Conservation (phyloP, 1,140 invertebrate species). For the Zaprionus camerounensis region DNA sequence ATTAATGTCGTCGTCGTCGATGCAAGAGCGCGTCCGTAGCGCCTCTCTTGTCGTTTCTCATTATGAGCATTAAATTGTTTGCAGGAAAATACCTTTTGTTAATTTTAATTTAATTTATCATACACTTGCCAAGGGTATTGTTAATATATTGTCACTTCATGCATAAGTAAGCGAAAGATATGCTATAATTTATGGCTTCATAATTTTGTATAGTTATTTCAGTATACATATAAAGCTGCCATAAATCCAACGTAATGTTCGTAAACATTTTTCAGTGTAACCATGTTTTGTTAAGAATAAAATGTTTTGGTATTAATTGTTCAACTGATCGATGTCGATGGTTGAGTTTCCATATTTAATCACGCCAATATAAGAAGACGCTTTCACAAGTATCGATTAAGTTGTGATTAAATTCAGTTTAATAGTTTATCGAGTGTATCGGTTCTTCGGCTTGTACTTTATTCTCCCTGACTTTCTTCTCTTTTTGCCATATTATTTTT, state of each 20-base stretch:
- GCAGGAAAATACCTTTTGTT: slow-evolving; percentile 66
- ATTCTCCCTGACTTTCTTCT: background rate
- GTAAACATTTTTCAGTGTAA: background rate
- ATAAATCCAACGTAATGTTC: background rate
- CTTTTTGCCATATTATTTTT: slow-evolving; percentile 38
- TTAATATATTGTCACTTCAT: background rate
- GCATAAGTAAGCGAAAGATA: background rate
- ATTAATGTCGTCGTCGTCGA: slow-evolving; percentile 60
- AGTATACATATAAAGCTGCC: background rate
- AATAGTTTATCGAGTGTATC: background rate
- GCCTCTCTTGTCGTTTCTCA: slow-evolving; percentile 41
- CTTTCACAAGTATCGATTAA: background rate
- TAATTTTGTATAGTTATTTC: background rate
- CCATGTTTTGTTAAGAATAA: background rate
- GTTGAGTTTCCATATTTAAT: too few relatives aligned
- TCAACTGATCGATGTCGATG: too few relatives aligned
- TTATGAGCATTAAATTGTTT: slow-evolving; percentile 71
- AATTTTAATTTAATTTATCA: slow-evolving; percentile 74
- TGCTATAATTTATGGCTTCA: background rate
- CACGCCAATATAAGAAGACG: background rate
- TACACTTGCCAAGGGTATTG: slow-evolving; percentile 28
- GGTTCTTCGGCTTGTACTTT: background rate
- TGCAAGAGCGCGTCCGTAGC: slow-evolving; percentile 12
- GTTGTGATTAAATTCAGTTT: background rate
- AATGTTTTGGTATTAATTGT: too few relatives aligned